Base-by-base conservation (phyloP, 2,113 vertebrate genomes). In the Ailuropoda melanoleuca region DNA sequence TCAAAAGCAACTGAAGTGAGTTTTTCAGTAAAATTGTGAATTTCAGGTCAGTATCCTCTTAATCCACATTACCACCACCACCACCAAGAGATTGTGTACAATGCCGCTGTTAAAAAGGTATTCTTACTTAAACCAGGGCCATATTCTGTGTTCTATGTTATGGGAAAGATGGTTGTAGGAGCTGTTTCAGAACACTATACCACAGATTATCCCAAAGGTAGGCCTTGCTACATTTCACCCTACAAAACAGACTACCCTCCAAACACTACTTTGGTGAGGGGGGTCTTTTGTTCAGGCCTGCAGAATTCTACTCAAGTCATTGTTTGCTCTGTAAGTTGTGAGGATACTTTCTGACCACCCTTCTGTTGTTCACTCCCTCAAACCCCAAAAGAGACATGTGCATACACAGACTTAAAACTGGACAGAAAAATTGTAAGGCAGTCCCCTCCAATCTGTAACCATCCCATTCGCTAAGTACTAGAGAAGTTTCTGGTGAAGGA, bases 401-500 rank as follows among this genome's bases (percentile, higher is more conserved):
- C 29, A 70, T 21, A 88, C 31, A n/a, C 1, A 75, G 78, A 78
- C 2, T 7, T 9, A 48, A 68, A 86, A 78, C 15, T 37, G 50
- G 87, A 89, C 55, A 43, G 50, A 17, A 83, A 96, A 95, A 93
- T 93, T 31, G 37, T 34, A 86, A 37, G 90, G 90, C 72, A 31
- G 12, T 39, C 90, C 77, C 74, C 74, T 97, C 92, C 89, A 55
- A 87, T 88, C 77, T 93, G 43, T 78, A 92, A 78, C 9, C 88
- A 21, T 23, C 95, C 46, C 70, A 55, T 56, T 95, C 70, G 37
- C 17, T 31, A 95, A 95, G 50, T 55, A 80, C 75, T 29, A 7
- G n/a, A 95, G 82, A 53, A 19, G 58, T 93, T 86, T 96, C 66
- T 70, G 29, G 21, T 48, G 66, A 97, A 97, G 83, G 3, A 90